These are phyloP conservation scores for Clarias gariepinus DNA, from an alignment of 2,113 vertebrate species.

Conservation along the genomic window DNA sequence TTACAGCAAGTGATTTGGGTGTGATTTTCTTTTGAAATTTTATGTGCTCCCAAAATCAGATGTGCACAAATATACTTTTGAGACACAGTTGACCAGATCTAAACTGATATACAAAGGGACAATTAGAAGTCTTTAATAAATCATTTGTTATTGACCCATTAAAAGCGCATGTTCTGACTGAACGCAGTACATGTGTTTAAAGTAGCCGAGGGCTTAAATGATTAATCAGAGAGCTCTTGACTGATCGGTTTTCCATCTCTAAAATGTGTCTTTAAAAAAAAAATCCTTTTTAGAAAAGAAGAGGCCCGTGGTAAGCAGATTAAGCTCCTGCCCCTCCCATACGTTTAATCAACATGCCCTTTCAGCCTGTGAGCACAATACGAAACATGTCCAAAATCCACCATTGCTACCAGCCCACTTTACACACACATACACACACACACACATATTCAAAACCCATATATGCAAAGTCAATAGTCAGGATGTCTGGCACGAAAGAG, in stretches of 20 bases:
- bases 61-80: neutral
- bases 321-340: conserved; percentile 74
- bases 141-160: conserved; percentile 70
- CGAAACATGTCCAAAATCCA: conserved; percentile 73
- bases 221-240: conserved; percentile 68
- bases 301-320: conserved; percentile 76
- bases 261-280: neutral
- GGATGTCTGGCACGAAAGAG: neutral
- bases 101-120: conserved; percentile 54
- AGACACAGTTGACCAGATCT: neutral
- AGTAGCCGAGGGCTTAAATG: conserved; percentile 67
- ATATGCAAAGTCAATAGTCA: conserved; percentile 6
- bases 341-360: conserved; percentile 80
- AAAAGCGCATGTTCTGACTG: conserved; percentile 64
- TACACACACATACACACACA: conserved; percentile 7
- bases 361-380: conserved; percentile 72
- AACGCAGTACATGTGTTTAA: conserved; percentile 70
- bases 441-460: neutral
- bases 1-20: neutral
- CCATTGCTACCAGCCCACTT: conserved; percentile 41
- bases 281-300: neutral
- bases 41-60: neutral
- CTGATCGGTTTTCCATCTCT: conserved; percentile 53
- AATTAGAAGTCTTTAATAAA: conserved; percentile 73
- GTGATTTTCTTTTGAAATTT: neutral